These are phyloP conservation scores for Eidolon dupreanum DNA, from an alignment of 2,797 vertebrate species.

Conservation along the genomic window DNA sequence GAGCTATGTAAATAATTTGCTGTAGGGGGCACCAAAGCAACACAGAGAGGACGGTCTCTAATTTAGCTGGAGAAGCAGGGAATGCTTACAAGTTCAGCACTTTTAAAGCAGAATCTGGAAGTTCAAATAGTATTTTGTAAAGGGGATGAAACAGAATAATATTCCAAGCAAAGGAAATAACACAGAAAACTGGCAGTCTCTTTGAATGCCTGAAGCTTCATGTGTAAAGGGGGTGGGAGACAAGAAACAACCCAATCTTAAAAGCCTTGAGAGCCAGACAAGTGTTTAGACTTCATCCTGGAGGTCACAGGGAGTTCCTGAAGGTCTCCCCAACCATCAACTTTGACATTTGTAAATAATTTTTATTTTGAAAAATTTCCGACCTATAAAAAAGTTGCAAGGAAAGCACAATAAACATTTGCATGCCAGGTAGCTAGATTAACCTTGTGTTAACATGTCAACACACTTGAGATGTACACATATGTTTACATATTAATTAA, in stretches of 20 bases:
- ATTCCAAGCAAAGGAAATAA: neutral
- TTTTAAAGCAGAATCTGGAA: neutral
- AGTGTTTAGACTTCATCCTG: neutral
- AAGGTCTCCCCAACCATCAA: neutral
- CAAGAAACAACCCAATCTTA: neutral
- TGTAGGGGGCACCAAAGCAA: slow-evolving; percentile 28
- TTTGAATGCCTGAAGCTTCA: neutral
- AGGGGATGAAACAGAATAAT: neutral
- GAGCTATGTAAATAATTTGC: neutral
- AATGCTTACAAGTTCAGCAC: neutral
- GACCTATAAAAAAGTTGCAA: neutral
- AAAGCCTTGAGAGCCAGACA: neutral
- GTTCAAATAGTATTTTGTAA: neutral
- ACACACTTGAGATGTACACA: neutral
- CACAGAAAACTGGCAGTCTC: neutral
- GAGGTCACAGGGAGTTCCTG: neutral
- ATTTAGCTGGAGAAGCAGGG: neutral
- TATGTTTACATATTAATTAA: neutral
- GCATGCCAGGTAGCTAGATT: neutral
- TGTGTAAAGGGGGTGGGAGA: neutral
- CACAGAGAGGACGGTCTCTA: neutral
- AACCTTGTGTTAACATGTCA: neutral
- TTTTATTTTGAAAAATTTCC: neutral
- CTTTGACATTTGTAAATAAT: neutral
- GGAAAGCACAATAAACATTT: neutral